A percentile compares a stretch with the other conserved stretches of the same genome.
Evolutionary conservation across 2,797 vertebrate genomes (phyloP).

Genomic region (Emydoidea blandingii): DNA sequence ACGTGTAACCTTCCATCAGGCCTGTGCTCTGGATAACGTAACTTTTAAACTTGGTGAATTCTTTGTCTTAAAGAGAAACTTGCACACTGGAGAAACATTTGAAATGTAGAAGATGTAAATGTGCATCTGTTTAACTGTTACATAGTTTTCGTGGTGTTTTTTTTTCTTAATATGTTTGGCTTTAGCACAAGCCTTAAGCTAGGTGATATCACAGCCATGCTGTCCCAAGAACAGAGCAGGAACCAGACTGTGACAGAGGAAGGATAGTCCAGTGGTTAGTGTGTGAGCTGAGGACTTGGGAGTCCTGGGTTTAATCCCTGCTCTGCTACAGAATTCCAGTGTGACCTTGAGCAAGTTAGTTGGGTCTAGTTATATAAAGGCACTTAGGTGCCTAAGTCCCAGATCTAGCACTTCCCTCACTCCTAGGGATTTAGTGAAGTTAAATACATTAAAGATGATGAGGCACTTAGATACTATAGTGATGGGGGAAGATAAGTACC

Average conservation of each 20-base stretch:
- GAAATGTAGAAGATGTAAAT: background rate
- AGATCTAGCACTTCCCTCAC: no score
- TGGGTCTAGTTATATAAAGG: no score
- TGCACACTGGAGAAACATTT: rapidly evolving
- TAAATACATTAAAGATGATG: no score
- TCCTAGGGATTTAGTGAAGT: no score
- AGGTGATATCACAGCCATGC: rapidly evolving
- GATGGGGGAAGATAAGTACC: no score
- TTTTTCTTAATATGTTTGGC: background rate
- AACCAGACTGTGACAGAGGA: background rate
- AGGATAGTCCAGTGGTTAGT: background rate
- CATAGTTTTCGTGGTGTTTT: rapidly evolving
- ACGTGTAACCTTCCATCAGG: background rate
- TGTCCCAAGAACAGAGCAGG: rapidly evolving
- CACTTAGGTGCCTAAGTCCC: no score
- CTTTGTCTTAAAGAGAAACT: background rate
- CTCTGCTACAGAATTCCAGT: no score
- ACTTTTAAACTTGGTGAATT: background rate
- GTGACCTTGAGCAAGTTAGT: no score
- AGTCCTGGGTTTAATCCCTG: no score
- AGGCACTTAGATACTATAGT: no score
- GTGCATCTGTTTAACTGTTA: rapidly evolving
- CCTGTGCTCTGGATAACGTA: background rate
- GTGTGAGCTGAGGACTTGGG: no score
- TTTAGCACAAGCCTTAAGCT: background rate